Conservation (phyloP, 1,140 invertebrate species). For the Drosophila persimilis region DNA sequence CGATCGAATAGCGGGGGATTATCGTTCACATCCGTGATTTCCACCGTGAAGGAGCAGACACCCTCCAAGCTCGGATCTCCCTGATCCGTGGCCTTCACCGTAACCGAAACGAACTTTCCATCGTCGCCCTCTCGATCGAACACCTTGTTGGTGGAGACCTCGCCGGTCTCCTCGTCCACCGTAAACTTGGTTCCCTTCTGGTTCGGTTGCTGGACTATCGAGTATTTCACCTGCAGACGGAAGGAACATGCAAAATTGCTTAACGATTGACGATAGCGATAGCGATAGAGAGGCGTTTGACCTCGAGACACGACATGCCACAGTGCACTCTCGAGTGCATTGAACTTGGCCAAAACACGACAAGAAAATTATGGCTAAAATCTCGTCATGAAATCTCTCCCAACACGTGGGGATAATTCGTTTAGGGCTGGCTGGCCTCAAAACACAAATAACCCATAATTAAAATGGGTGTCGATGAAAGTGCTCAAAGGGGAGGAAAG, state of each 20-base stretch:
- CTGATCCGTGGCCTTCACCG: constrained; percentile 97
- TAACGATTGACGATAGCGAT: constrained; percentile 62
- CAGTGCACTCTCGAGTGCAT: constrained; percentile 46
- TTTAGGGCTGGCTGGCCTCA: constrained; percentile 60
- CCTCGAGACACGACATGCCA: constrained; percentile 47
- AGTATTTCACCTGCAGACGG: constrained; percentile 89
- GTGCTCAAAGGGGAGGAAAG: constrained; percentile 3
- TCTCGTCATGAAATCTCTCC: constrained; percentile 58
- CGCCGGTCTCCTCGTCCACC: constrained; percentile 96
- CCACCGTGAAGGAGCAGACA: constrained; percentile 97
- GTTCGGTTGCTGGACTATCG: constrained; percentile 97
- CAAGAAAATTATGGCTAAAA: constrained; percentile 41
- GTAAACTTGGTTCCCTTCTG: constrained; percentile 98
- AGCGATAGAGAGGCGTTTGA: constrained; percentile 33
- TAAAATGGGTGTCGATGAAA: constrained; percentile 21
- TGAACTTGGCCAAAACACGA: constrained; percentile 58
- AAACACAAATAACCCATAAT: constrained; percentile 52
- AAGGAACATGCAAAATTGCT: constrained; percentile 54
- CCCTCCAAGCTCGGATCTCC: constrained; percentile 97
- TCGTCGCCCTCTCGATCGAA: constrained; percentile 98
- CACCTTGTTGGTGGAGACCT: constrained; percentile 97
- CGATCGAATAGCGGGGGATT: constrained; percentile 97
- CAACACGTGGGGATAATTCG: constrained; percentile 45
- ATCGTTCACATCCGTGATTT: constrained; percentile 97
- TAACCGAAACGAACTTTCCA: constrained; percentile 97